Evolutionary conservation across 35 echinoderm and acorn worm genomes (phyloP).

Genomic region (Diadema setosum): DNA sequence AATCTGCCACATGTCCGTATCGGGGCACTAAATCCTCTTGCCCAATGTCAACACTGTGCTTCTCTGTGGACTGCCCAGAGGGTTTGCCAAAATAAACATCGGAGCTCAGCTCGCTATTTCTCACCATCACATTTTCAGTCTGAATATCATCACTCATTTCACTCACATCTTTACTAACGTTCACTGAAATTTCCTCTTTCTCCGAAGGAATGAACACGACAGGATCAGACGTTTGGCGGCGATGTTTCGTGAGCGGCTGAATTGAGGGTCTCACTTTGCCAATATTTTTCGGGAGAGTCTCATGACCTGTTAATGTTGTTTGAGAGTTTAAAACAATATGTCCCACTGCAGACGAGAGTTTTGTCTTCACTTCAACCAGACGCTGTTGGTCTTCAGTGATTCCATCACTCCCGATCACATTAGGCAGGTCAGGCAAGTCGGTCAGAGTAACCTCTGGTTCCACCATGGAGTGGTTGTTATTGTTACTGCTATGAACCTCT

Average conservation of each 20-base stretch:
- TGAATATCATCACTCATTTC: not conserved
- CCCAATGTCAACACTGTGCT: not conserved
- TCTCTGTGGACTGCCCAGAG: not conserved
- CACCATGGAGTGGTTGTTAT: conserved; percentile 20
- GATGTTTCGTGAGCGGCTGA: conserved; percentile 7
- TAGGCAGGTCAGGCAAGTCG: not conserved
- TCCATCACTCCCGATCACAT: not conserved
- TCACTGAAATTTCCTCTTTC: not conserved
- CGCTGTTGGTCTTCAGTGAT: not conserved
- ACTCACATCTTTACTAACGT: not conserved
- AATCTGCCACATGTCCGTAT: conserved; percentile 11
- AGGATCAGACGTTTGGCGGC: conserved; percentile 21
- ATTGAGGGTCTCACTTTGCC: conserved; percentile 19
- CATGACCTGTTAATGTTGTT: not conserved
- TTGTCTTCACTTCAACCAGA: not conserved
- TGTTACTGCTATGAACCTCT: conserved; percentile 15
- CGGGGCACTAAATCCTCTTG: not conserved
- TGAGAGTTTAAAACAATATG: not conserved
- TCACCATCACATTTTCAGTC: conserved; percentile 4
- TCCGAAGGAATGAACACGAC: not conserved
- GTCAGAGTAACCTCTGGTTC: not conserved
- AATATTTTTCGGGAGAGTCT: conserved; percentile 20
- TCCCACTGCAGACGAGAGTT: not conserved
- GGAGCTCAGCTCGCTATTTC: conserved; percentile 29
- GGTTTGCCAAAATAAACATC: conserved; percentile 31